phyloP scores from a whole-genome alignment of 2,888 invertebrate species.

The Leptarthrus brevirostris region DNA sequence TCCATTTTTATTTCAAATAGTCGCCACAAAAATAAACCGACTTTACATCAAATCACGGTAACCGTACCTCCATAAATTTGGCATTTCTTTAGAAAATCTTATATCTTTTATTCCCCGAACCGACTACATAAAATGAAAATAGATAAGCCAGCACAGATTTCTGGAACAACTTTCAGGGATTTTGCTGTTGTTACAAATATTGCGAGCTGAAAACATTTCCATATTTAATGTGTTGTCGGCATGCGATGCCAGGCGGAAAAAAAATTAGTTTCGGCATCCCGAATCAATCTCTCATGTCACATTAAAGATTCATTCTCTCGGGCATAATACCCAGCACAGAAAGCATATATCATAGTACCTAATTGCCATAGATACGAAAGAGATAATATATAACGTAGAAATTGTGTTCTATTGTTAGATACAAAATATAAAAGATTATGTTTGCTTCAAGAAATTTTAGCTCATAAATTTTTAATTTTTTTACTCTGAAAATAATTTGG shows the following conservation, averaged over 20 bases:
- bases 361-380: background rate
- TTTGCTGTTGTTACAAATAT: too few species aligned
- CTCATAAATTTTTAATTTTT: conserved; percentile 7
- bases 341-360: background rate
- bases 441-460: background rate
- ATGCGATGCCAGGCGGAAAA: background rate
- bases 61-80: too few species aligned
- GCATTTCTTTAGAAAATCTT: too few species aligned
- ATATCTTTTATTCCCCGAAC: too few species aligned
- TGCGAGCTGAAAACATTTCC: background rate
- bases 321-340: background rate
- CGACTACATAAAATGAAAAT: too few species aligned
- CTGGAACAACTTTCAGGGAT: too few species aligned
- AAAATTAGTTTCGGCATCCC: conserved; percentile 5
- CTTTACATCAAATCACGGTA: too few species aligned
- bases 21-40: too few species aligned
- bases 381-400: too few species aligned
- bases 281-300: conserved; percentile 13
- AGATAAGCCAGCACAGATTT: too few species aligned
- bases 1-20: too few species aligned
- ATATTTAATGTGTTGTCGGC: background rate
- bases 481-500: background rate
- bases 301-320: conserved; percentile 20
- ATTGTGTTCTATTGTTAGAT: too few species aligned
- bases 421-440: background rate